Evolutionary conservation across 2,113 vertebrate genomes (phyloP), one percentile per base, ranked within the genome.

Genomic region (Phyllostomus hastatus): DNA sequence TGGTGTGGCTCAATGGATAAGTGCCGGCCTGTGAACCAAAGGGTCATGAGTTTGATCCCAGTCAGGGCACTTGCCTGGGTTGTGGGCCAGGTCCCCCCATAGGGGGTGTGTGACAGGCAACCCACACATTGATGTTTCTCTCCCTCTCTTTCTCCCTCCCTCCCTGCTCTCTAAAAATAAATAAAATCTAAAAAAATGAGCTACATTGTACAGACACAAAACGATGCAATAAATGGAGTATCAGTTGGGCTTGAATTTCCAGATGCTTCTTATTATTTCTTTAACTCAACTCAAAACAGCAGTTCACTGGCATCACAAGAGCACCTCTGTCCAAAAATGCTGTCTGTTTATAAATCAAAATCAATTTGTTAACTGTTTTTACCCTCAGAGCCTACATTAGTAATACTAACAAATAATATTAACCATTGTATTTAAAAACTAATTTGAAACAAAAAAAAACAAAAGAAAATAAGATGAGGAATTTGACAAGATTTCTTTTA

Each of bases 141-240:
- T 59, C 52, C 19, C 52, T 54, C 6, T 54, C 52, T 54, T 54
- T 54, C 52, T 54, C 57, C 57, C 57, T 59, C 22, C 22, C 10
- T 24, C 57, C 57, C 20, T 22, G 10, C 22, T 59, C 22, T 59
- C 57, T 59, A 59, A 59, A 59, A 24, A 59, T 59, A 59, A 57
- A 22, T 57, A 24, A 59, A 59, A 24, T 2, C 9, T 59, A 10
- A 10, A 24, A 22, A 59, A 97, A 96, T 97, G 95, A 97, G 41
- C 80, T 98, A 96, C 94, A 94, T 91, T 95, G 81, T 96, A 95
- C 8, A 90, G 43, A 84, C 52, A 66, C 90, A 95, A 91, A 94
- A 96, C 85, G 67, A 95, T 85, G 90, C 28, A 28, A 57, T 90
- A 89, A 96, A 97, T 43, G 41, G 41, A 81, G 95, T 93, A 93